Evolutionary conservation across 2,797 vertebrate genomes (phyloP).

Genomic region (Sebastes hopkinsi): DNA sequence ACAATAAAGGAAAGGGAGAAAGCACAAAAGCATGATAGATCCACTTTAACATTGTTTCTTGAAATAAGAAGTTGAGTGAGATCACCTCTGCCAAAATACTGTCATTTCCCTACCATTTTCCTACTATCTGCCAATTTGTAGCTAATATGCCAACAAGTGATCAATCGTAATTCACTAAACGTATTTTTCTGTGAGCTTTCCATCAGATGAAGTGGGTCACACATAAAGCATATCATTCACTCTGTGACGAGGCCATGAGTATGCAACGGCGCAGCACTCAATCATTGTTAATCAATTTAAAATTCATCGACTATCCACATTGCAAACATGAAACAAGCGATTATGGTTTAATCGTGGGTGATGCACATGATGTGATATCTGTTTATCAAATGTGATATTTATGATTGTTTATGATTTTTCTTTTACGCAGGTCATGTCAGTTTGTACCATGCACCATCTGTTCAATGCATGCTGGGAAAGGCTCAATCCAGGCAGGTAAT

Average conservation of each 20-base stretch:
- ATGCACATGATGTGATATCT: neutral
- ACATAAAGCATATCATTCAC: slow-evolving; percentile 39
- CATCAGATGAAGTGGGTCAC: slow-evolving; percentile 26
- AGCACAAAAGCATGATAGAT: neutral
- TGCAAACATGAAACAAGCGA: neutral
- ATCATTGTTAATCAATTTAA: slow-evolving; percentile 44
- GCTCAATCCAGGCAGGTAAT: neutral
- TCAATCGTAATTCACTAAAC: slow-evolving; percentile 38
- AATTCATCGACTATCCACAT: neutral
- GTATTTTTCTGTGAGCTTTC: slow-evolving; percentile 7
- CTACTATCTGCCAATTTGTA: neutral
- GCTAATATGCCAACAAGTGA: slow-evolving; percentile 14
- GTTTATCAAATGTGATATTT: neutral
- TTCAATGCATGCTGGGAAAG: slow-evolving; percentile 1
- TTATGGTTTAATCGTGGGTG: neutral
- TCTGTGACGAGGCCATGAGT: slow-evolving; percentile 33
- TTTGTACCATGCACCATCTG: neutral
- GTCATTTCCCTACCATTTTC: neutral
- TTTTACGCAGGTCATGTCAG: neutral
- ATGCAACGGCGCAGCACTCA: slow-evolving; percentile 15
- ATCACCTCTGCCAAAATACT: neutral
- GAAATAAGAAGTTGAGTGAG: neutral
- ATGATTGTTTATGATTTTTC: neutral
- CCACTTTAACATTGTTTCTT: neutral
- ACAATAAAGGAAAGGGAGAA: neutral